Percentiles rank a stretch among this genome's conserved stretches.
Evolutionary conservation across 2,888 invertebrate species (phyloP).

Genomic region (Noctua janthe): DNA sequence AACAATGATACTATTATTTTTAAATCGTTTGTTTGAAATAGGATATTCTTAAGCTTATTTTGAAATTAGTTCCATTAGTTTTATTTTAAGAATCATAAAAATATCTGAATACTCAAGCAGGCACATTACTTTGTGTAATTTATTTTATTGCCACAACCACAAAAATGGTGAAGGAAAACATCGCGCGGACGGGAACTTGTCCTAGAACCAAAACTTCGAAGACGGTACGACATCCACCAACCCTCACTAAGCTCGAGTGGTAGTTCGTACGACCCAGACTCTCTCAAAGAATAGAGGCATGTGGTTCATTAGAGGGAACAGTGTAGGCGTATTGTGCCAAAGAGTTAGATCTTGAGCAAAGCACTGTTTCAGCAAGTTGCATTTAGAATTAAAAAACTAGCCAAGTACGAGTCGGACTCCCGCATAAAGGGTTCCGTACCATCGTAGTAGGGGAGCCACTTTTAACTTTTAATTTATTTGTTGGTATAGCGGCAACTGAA

Average conservation of each 20-base stretch:
- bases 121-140: neutral
- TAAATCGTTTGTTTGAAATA: slow-evolving; percentile 4
- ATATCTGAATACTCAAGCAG: neutral
- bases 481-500: too few species aligned
- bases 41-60: neutral
- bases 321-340: neutral
- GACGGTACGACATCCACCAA: neutral
- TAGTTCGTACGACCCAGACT: too few species aligned
- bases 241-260: too few species aligned
- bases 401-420: too few species aligned
- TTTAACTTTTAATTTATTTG: too few species aligned
- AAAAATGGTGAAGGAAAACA: neutral
- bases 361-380: neutral
- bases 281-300: neutral
- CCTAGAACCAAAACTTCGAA: neutral
- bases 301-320: neutral
- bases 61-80: neutral
- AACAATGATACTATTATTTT: slow-evolving; percentile 38
- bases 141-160: neutral
- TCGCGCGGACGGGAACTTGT: neutral
- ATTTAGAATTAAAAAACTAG: neutral
- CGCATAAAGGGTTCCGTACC: too few species aligned
- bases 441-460: too few species aligned
- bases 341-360: neutral
- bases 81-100: too few species aligned